Evolutionary conservation across 2,113 vertebrate species (phyloP), one percentile per base, ranked within the genome.

Genomic region (Etia nguti): DNA sequence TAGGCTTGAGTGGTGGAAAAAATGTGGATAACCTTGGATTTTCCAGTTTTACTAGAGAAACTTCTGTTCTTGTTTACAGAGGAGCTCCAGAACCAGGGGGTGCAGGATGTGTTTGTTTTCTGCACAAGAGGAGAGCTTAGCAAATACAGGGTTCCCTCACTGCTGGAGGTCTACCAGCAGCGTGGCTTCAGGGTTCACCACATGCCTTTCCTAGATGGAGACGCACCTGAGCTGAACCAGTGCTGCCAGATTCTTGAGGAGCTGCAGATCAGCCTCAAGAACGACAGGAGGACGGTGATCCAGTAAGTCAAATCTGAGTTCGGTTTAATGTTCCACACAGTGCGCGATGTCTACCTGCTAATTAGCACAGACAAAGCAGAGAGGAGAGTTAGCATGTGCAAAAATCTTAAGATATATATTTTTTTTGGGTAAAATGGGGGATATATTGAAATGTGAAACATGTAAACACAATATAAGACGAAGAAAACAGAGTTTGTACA

Each of bases 101-200:
- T 97, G 85, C 96, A 97, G 93, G 97, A 98, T 12, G 81, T 99
- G 88, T 98, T 98, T 95, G 97, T 99, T 84, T 96, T 99, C 89
- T 98, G 97, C 94, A 98, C 97, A 89, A 95, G 96, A 92, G 97
- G 97, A 31, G 97, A 99, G 84, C 96, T 99, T 24, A 90, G 92
- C 79, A 98, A 96, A 90, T 98, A 98, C 77, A 86, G 97, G 83
- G 98, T 98, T 2, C 97, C 97, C 31, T 96, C 96, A 88, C 96
- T 99, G 48, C 79, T 98, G 56, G 97, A 97, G 16, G 34, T 95
- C 36, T 98, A 98, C 94, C 85, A 90, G 2, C 95, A 96, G 90
- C 89, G 81, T 0, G 97, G 96, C 55, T 93, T 98, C 85, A 81
- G 79, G 0, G 96, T 98, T 57, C 97, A 98, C 88, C 97, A 98